Evolutionary conservation across 2,888 invertebrate species (phyloP).

Genomic region (Scaptomyza cyrtandrae): DNA sequence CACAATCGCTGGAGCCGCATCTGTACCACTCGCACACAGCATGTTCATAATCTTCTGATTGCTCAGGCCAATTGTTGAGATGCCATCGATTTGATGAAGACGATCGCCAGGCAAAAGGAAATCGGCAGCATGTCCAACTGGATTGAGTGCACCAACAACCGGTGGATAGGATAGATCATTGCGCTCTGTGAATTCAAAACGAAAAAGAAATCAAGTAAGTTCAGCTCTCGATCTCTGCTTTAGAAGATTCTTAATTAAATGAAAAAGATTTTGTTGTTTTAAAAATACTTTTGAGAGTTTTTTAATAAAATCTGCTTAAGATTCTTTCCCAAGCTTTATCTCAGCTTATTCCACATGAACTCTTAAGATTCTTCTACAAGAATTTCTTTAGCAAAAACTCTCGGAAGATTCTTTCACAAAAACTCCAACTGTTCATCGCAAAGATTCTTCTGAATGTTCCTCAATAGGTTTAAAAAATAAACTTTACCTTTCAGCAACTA

Average conservation of each 20-base stretch:
- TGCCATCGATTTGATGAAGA: constrained; percentile 92
- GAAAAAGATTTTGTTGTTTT: too few species aligned
- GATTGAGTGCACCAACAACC: constrained; percentile 83
- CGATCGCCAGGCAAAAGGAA: constrained; percentile 91
- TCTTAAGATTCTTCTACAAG: too few species aligned
- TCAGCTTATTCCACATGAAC: too few species aligned
- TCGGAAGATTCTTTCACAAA: not conserved
- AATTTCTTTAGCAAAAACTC: too few species aligned
- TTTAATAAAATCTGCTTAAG: too few species aligned
- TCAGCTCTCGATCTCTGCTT: too few species aligned
- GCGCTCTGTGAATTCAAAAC: constrained; percentile 74
- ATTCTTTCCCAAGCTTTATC: too few species aligned
- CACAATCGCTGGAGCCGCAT: constrained; percentile 89
- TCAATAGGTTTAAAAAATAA: too few species aligned
- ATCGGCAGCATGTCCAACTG: constrained; percentile 87
- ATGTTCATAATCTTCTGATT: constrained; percentile 91
- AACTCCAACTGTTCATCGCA: too few species aligned
- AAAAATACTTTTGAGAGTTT: too few species aligned
- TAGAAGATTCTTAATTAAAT: too few species aligned
- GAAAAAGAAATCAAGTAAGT: not conserved
- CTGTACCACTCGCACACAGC: constrained; percentile 86
- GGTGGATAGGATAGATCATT: constrained; percentile 85
- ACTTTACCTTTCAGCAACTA: not conserved
- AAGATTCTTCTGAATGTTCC: not conserved
- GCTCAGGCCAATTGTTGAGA: constrained; percentile 89